Conservation (phyloP, 2,113 vertebrate genomes). For the Pongo abelii region DNA sequence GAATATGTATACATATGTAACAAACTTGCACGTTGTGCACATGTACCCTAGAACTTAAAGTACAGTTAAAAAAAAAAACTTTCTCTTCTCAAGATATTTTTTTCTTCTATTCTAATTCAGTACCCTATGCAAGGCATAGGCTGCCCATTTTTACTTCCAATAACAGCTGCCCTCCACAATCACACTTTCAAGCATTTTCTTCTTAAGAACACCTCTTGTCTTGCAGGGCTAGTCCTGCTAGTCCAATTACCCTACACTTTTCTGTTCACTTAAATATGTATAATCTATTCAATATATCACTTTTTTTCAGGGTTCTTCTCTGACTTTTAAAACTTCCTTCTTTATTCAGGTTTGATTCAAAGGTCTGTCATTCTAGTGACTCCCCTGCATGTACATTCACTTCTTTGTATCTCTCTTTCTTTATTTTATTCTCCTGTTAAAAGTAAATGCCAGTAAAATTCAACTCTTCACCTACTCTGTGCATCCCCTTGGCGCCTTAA, state of each 20-base stretch:
- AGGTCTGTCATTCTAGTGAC: background rate
- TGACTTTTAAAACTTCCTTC: background rate
- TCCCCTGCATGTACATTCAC: background rate
- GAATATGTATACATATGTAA: too few species aligned
- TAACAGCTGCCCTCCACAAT: background rate
- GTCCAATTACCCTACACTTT: background rate
- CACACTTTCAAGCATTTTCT: background rate
- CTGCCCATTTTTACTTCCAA: background rate
- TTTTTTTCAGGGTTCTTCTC: background rate
- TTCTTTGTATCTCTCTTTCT: background rate
- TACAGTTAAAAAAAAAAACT: too few species aligned
- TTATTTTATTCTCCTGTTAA: background rate
- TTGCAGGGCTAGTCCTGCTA: background rate
- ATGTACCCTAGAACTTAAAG: too few species aligned
- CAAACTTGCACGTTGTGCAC: too few species aligned
- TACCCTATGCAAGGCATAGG: background rate
- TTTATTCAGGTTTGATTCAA: background rate
- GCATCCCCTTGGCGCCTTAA: background rate
- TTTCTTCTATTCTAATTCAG: background rate
- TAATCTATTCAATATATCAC: background rate
- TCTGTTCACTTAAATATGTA: background rate
- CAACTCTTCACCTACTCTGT: background rate
- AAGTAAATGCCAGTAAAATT: background rate
- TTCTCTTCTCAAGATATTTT: background rate
- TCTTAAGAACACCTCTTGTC: background rate